Evolutionary conservation across 2,888 invertebrate genomes (phyloP).

Genomic region (Lepidochitona cinerea): DNA sequence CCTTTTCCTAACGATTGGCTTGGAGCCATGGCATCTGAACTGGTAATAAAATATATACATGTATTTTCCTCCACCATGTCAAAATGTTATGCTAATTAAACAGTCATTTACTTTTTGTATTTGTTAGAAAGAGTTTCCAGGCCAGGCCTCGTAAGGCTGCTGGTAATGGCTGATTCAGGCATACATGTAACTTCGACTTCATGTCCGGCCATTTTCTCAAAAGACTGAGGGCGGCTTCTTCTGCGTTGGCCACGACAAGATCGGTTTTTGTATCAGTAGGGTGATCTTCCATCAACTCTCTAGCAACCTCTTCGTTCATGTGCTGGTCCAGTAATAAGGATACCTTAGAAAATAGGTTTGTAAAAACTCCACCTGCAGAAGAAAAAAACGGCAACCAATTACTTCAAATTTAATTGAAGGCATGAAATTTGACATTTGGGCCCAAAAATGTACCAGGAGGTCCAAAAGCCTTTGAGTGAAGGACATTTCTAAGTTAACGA

Average conservation of each 20-base stretch:
- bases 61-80: background rate
- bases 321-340: slow-evolving; percentile 64
- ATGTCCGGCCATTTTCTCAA: slow-evolving; percentile 69
- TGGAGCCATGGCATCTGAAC: too few species aligned
- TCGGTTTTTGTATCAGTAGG: slow-evolving; percentile 66
- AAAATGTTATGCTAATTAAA: background rate
- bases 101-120: slow-evolving; percentile 52
- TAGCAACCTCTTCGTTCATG: slow-evolving; percentile 66
- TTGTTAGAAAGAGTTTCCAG: slow-evolving; percentile 66
- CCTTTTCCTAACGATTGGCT: background rate
- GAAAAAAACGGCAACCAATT: too few species aligned
- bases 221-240: slow-evolving; percentile 65
- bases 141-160: slow-evolving; percentile 58
- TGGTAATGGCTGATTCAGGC: slow-evolving; percentile 67
- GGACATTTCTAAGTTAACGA: too few species aligned
- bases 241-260: slow-evolving; percentile 60
- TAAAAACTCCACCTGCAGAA: slow-evolving; percentile 55
- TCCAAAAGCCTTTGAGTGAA: too few species aligned
- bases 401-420: too few species aligned
- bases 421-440: too few species aligned
- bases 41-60: slow-evolving; percentile 1
- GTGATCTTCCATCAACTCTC: slow-evolving; percentile 63
- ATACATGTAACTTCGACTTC: slow-evolving; percentile 64
- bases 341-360: slow-evolving; percentile 56
- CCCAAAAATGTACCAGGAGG: too few species aligned